Evolutionary conservation across 2,797 vertebrate genomes (phyloP).

Genomic region (Melopsittacus undulatus): DNA sequence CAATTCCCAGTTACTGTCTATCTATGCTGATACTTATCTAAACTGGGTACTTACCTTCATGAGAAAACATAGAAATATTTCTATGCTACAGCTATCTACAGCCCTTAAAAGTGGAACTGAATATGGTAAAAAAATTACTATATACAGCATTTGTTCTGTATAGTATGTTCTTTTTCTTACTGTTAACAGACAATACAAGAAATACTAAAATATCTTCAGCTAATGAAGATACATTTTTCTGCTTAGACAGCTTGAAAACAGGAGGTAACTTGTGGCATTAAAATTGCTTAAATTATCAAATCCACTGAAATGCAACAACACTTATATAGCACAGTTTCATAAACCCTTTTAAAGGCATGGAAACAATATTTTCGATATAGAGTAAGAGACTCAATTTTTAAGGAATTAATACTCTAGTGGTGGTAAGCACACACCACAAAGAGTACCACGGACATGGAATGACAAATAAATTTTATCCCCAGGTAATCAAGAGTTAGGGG

Average conservation of each 20-base stretch:
- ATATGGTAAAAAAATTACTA: not conserved
- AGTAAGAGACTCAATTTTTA: not conserved
- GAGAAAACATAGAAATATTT: not conserved
- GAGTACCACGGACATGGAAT: not conserved
- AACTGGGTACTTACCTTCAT: not conserved
- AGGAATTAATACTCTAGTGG: not conserved
- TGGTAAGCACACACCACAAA: not conserved
- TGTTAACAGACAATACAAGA: not conserved
- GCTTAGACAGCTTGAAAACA: not conserved
- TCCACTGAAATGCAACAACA: not conserved
- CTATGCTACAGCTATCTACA: not conserved
- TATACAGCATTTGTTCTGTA: not conserved
- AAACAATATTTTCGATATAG: not conserved
- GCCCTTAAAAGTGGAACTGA: not conserved
- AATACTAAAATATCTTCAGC: not conserved
- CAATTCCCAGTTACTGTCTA: not conserved
- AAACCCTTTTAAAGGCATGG: not conserved
- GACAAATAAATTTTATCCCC: not conserved
- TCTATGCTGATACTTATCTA: not conserved
- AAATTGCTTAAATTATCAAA: not conserved
- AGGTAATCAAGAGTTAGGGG: not conserved
- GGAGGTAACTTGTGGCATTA: not conserved
- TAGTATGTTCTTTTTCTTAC: not conserved
- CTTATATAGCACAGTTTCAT: not conserved
- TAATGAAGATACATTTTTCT: not conserved